Evolutionary conservation across 2,113 vertebrate genomes (phyloP).

Genomic region (Ia io): DNA sequence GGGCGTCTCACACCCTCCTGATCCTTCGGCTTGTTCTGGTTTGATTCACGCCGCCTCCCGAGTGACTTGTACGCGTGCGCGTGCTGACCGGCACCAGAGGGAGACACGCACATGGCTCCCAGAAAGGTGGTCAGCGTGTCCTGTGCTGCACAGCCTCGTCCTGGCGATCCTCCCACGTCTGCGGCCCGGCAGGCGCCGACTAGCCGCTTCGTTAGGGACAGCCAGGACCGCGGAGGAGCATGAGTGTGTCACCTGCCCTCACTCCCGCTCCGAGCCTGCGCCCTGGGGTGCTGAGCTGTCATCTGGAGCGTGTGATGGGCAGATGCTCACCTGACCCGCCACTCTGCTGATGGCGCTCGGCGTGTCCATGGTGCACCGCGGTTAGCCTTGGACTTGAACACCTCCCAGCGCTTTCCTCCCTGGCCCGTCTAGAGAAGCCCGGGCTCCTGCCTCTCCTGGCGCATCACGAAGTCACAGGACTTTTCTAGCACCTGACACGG

Average conservation of each 20-base stretch:
- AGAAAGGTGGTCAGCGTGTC: not conserved
- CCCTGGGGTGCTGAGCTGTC: not conserved
- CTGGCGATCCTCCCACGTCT: not conserved
- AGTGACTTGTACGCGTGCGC: not conserved
- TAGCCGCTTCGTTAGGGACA: not conserved
- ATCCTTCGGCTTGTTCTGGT: not conserved
- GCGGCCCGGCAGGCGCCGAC: not conserved
- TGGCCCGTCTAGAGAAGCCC: not conserved
- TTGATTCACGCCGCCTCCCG: not conserved
- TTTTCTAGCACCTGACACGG: not conserved
- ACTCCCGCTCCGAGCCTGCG: not conserved
- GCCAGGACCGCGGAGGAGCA: not conserved
- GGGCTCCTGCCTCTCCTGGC: not conserved
- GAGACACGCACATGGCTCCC: not conserved
- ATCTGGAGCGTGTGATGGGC: not conserved
- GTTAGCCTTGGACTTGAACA: not conserved
- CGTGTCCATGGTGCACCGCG: not conserved
- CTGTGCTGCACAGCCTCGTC: not conserved
- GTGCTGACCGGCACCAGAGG: not conserved
- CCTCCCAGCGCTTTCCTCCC: not conserved
- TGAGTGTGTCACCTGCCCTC: not conserved
- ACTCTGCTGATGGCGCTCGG: not conserved
- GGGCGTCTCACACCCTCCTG: not conserved
- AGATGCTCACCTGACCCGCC: too few relatives aligned
- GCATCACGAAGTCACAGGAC: not conserved